Evolutionary conservation across 2,888 invertebrate genomes (phyloP), one percentile per base, ranked within the genome.

Genomic region (Tenthredo mesomela): DNA sequence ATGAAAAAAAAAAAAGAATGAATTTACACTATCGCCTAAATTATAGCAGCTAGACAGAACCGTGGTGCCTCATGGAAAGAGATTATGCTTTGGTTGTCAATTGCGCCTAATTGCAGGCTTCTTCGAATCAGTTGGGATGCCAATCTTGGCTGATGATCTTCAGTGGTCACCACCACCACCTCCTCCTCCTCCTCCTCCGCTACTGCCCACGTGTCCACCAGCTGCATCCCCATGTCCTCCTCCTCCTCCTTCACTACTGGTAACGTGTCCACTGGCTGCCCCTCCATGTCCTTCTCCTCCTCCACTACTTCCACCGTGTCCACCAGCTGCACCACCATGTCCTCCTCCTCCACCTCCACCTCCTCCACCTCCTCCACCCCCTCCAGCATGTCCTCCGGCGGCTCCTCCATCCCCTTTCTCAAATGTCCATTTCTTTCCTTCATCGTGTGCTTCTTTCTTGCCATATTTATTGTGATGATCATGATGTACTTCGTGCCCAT

Each of bases 361-460:
- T 67, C 75, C 84, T 43, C 61, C 85, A 29, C 82, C 75, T 65
- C 78, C 82, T 43, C 50, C 82, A 40, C 85, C 70, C 10, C 84
- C 65, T 10, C 47, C 33, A 3, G 5, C 70, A 12, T 21, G n/a
- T n/a, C 84, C 85, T 40, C 85, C 80, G 2, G 75, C 85, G 1
- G 85, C 87, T 9, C 94, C 93, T 0, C 94, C 94, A 10, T 88
- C 86, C 0, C 94, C 94, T 86, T 95, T 95, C 87, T 95, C 94
- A 91, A 93, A 94, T n/a, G 94, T 91, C 96, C 96, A 96, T 87
- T 95, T 95, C 89, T 95, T 95, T 1, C 94, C 95, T 0, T 92
- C 90, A 7, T 93, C 93, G 37, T 94, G 93, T 0, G 92, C 94
- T 0, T 91, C 94, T 82, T 95, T 94, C 61, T 94, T 93, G 21